Percentiles rank a stretch among this genome's conserved stretches.
phyloP scores from a whole-genome alignment of 2,113 vertebrate genomes.

The Deroptyus accipitrinus region DNA sequence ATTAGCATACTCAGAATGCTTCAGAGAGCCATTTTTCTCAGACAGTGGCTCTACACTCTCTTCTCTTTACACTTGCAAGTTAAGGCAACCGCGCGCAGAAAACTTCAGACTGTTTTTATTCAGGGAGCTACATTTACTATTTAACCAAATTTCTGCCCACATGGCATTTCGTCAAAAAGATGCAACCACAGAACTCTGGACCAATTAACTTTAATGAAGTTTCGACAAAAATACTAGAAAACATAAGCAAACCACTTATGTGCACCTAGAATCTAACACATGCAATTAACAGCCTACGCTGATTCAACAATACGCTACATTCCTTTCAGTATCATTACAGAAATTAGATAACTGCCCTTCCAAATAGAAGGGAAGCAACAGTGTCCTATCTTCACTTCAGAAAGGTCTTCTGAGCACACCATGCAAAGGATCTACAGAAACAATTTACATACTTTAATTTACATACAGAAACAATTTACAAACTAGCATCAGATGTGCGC shows the following conservation, averaged over 20 bases:
- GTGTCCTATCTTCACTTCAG: background rate
- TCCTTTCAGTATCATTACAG: background rate
- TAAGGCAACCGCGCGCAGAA: background rate
- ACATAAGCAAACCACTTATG: background rate
- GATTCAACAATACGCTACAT: background rate
- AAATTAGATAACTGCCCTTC: background rate
- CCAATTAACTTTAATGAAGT: background rate
- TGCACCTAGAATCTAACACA: background rate
- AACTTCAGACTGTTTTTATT: background rate
- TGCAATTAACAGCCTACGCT: background rate
- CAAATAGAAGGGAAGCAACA: background rate
- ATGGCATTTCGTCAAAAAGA: background rate
- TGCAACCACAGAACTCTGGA: background rate
- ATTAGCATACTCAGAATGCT: background rate
- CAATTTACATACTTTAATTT: background rate
- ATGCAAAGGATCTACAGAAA: background rate
- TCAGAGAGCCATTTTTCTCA: background rate
- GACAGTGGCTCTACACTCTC: background rate
- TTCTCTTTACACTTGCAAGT: background rate
- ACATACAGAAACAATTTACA: background rate
- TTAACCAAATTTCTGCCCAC: background rate
- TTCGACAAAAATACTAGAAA: background rate
- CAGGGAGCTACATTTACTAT: background rate
- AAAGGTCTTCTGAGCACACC: background rate
- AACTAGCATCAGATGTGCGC: background rate